These are phyloP conservation scores for Lamprotornis superbus DNA, from an alignment of 2,113 vertebrate species.

Conservation along the genomic window DNA sequence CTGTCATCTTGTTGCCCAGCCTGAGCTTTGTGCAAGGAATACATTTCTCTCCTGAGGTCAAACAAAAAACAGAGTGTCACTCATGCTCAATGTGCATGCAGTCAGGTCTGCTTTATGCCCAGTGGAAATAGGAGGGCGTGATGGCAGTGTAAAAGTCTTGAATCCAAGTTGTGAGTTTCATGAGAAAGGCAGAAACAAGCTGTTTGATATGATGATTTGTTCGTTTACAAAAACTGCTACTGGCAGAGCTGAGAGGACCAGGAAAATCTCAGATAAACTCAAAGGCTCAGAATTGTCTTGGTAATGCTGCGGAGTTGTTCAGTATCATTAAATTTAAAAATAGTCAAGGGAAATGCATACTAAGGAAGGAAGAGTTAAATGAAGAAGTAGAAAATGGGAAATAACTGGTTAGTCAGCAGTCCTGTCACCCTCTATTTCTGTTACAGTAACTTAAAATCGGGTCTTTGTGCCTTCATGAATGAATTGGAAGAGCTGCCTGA, in stretches of 20 bases:
- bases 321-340: conserved; percentile 2
- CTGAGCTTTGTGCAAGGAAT: background rate
- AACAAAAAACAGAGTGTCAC: background rate
- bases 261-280: background rate
- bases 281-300: background rate
- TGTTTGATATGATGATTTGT: background rate
- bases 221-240: background rate
- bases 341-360: background rate
- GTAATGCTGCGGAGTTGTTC: background rate
- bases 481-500: background rate
- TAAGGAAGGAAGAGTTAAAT: background rate
- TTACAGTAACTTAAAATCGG: background rate
- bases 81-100: background rate
- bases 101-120: background rate
- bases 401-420: background rate
- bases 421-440: background rate
- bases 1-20: background rate
- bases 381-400: background rate
- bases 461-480: background rate
- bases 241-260: accelerated
- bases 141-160: background rate
- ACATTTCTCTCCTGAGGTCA: background rate
- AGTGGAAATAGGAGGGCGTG: background rate
- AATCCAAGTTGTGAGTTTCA: background rate
- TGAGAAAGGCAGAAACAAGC: background rate